These are phyloP conservation scores for Apodemus agrarius DNA, from an alignment of 2,797 vertebrate species.

Conservation along the genomic window DNA sequence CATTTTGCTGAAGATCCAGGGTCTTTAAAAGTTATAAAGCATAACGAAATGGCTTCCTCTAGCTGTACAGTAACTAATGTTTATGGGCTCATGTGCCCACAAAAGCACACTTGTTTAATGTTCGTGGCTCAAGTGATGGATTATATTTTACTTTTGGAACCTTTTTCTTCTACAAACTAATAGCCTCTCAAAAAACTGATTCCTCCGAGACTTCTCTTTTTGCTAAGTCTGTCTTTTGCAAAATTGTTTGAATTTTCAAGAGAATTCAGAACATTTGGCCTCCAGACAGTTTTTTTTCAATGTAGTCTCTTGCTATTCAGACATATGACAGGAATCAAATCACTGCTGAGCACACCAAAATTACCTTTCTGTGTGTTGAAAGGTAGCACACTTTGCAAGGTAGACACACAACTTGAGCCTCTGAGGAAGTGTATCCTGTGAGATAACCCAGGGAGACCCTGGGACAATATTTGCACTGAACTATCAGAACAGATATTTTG, in stretches of 20 bases:
- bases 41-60: conserved; percentile 9
- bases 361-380: background rate
- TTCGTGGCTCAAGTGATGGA: conserved; percentile 8
- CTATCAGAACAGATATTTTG: conserved; percentile 7
- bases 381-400: background rate
- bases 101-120: conserved; percentile 39
- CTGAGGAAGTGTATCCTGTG: background rate
- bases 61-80: background rate
- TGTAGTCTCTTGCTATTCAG: conserved; percentile 30
- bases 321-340: conserved; percentile 36
- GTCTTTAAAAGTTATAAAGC: conserved; percentile 29
- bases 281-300: conserved; percentile 58
- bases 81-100: background rate
- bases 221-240: conserved; percentile 30
- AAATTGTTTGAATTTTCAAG: conserved; percentile 53
- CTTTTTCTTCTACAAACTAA: conserved; percentile 55
- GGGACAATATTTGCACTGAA: background rate
- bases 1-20: conserved; percentile 46
- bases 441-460: background rate
- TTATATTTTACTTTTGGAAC: conserved; percentile 51
- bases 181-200: conserved; percentile 26
- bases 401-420: background rate
- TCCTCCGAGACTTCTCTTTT: conserved; percentile 54
- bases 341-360: background rate
- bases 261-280: conserved; percentile 40